Base-by-base conservation (phyloP, 2,888 invertebrate genomes). In the Xiphydria camelus region DNA sequence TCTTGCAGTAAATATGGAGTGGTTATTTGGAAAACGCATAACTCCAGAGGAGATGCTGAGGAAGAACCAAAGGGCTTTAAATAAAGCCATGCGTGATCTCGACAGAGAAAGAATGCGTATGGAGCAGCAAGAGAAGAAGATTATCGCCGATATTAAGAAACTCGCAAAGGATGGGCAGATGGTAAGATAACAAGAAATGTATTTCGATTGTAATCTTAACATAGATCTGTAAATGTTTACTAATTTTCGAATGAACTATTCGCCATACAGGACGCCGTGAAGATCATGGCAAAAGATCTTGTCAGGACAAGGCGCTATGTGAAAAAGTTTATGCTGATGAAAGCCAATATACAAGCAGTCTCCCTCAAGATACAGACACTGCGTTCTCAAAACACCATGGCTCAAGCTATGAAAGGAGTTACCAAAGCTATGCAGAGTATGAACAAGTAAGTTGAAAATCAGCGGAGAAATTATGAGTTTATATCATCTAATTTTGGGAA, bases 281-380 rank as follows among this genome's bases (percentile, higher is more conserved):
- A 96, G 81, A 97, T 99, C 59, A 98, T 99, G 98, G 99, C 99
- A 0, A 95, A 95, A 75, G 99, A 99, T 79, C 80, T 99, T 57
- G 99, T 99, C 4, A 83, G 99, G 57, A 99, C 99, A 1, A 82
- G 99, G 49, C 85, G 89, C 36, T 97, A 98, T 68, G 89, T 90
- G 38, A 97, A 98, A 76, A 99, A 99, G 77, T 99, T 99, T 75
- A 98, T 99, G 87, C 76, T 99, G 57, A 99, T 99, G 98, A 92
- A 93, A 74, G 98, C 99, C 1, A 99, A 99, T 76, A 98, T 99
- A 64, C 98, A 99, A 78, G 96, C 94, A 0, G 95, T 96, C 7
- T 90, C 96, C 1, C 82, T 99, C 42, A 99, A 98, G 81, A 96
- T 98, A 52, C 97, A 97, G 79, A 97, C 98, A 0, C 82, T 99